phyloP scores from a whole-genome alignment of 2,888 invertebrate species.

The Drosophila anomelani region DNA sequence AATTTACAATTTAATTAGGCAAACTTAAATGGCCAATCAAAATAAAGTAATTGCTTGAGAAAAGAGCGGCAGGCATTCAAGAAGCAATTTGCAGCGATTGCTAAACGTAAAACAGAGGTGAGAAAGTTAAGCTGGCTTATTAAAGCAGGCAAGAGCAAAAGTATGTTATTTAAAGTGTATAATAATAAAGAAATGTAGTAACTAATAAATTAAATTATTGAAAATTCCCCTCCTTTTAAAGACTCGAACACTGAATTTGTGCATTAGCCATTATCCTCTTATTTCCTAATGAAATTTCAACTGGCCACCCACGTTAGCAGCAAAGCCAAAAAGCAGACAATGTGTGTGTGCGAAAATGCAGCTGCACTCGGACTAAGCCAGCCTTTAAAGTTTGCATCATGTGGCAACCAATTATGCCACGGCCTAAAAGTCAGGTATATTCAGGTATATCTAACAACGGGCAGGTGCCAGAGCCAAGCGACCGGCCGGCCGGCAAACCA shows the following conservation, averaged over 20 bases:
- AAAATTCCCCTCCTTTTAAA: background rate
- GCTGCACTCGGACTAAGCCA: conserved; percentile 1
- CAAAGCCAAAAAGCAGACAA: conserved; percentile 18
- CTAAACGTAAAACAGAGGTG: background rate
- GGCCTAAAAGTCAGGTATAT: conserved; percentile 25
- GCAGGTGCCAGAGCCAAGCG: conserved; percentile 29
- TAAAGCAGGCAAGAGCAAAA: background rate
- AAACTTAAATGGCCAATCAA: conserved; percentile 37
- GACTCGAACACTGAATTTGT: background rate
- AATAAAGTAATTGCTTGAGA: conserved; percentile 32
- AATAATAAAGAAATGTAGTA: too few species aligned
- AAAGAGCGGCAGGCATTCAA: background rate
- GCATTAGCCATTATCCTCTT: conserved; percentile 25
- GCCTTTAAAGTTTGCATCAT: conserved; percentile 22
- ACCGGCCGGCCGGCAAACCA: background rate
- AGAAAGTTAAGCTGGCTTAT: conserved; percentile 6
- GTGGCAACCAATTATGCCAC: conserved; percentile 38
- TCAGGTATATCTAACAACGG: conserved; percentile 6
- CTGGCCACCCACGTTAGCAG: background rate
- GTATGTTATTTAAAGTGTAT: too few species aligned
- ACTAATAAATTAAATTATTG: background rate
- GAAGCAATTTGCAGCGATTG: conserved; percentile 8
- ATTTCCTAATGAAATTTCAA: conserved; percentile 14
- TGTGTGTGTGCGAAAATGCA: conserved; percentile 6
- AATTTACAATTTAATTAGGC: conserved; percentile 37